A percentile compares a stretch with the other conserved stretches of the same genome.
These are phyloP conservation scores for Phylloscopus collybita DNA, from an alignment of 2,797 vertebrate genomes.

Conservation along the genomic window DNA sequence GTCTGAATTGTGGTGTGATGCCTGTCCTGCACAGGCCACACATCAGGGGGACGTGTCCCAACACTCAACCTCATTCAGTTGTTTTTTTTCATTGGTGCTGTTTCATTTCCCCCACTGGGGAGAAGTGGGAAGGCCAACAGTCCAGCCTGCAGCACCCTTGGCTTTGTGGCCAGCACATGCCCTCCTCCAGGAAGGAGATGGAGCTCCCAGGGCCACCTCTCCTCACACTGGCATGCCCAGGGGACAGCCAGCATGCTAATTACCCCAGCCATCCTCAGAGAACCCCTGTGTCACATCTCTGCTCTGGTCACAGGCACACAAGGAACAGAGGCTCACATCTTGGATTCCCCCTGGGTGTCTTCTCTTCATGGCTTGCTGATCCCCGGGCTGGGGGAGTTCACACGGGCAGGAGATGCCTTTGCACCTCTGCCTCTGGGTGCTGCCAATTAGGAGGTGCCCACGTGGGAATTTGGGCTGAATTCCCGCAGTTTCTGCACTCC, in stretches of 20 bases:
- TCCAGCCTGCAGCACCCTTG: neutral
- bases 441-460: neutral
- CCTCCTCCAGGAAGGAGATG: neutral
- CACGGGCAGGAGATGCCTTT: accelerated
- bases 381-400: neutral
- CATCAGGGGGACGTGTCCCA: accelerated
- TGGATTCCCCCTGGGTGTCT: neutral
- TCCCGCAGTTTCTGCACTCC: neutral
- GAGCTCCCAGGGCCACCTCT: neutral
- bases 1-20: neutral
- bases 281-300: neutral
- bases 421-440: neutral
- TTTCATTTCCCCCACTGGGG: neutral
- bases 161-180: neutral
- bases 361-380: neutral
- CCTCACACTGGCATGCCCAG: accelerated
- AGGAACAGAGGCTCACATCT: neutral
- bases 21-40: neutral
- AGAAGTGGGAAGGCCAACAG: neutral
- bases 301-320: neutral
- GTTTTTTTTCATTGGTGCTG: neutral
- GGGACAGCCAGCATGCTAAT: neutral
- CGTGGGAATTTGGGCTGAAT: neutral
- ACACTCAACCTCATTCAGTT: neutral
- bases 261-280: neutral